Percentiles rank a stretch among this genome's conserved stretches.
phyloP scores from a whole-genome alignment of 2,888 invertebrate genomes.

The Campoplex capitator region DNA sequence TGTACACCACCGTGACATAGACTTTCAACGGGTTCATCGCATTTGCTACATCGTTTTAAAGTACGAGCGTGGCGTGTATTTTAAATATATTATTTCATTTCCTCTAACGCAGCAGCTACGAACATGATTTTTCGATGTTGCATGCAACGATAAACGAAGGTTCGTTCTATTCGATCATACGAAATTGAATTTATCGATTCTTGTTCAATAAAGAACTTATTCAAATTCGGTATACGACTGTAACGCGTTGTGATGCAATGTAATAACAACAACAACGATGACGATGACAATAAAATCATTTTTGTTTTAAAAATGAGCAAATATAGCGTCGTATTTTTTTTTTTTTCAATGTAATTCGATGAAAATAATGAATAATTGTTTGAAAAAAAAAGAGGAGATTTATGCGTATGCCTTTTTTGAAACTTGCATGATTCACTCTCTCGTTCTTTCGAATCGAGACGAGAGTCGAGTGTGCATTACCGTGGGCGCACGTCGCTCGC shows the following conservation, averaged over 20 bases:
- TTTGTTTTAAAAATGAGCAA: not conserved
- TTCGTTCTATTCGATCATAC: not conserved
- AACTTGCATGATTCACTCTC: conserved; percentile 35
- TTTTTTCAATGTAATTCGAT: not conserved
- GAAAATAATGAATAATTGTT: conserved; percentile 24
- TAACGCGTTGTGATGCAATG: not conserved
- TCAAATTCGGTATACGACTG: not conserved
- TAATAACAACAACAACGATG: not conserved
- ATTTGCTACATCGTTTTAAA: not conserved
- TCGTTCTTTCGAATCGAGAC: conserved; percentile 21
- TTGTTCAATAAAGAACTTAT: not conserved
- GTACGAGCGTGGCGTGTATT: not conserved
- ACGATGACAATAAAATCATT: not conserved
- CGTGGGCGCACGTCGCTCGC: conserved; percentile 40
- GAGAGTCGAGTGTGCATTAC: conserved; percentile 15
- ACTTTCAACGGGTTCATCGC: conserved; percentile 20
- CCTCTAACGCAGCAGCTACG: not conserved
- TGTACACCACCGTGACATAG: conserved; percentile 6
- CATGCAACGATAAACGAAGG: not conserved
- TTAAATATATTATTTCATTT: not conserved
- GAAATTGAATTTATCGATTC: not conserved
- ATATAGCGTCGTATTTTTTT: not conserved
- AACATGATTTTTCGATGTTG: not conserved
- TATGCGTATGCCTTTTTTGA: conserved; percentile 38
- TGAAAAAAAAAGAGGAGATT: conserved; percentile 18